Base-by-base conservation (phyloP, 2,797 vertebrate species). In the Enteromius trimaculatus region DNA sequence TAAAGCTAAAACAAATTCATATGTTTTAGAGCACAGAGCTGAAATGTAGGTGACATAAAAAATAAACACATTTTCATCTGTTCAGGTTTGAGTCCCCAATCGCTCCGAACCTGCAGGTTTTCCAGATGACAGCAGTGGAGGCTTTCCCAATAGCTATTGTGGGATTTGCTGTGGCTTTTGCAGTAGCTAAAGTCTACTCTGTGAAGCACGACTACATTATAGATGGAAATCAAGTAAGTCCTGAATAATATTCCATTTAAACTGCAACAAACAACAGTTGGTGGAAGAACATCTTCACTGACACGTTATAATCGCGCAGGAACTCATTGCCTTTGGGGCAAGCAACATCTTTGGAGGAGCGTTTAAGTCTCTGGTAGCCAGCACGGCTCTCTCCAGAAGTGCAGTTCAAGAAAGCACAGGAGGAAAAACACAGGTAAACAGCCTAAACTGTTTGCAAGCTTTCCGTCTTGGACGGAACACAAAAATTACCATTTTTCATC, bases 391-490 rank as follows among this genome's bases (percentile, higher is more conserved):
- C n/a, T 98, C 98, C 55, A 96, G 98, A 90, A 97, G 95, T 0
- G 97, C 95, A 6, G 96, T 99, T 31, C 98, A 99, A 89, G 98
- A 98, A 88, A 99, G 97, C 89, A 97, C 97, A 0, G 98, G 98
- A n/a, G 97, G 98, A 0, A 99, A 99, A 93, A 99, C 97, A 0
- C 98, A 99, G 97, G 98, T 99, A 94, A 83, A 69, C 51, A 69
- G 39, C 65, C 60, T 21, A 53, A 75, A 39, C 9, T 37, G 21
- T 66, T 75, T 82, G 47, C 44, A 75, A 81, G 70, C 8, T 60
- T 62, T 49, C 26, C 34, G 26, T 6, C 26, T 17, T 66, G 44
- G 60, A 31, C 26, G n/a, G 3, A 51, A 51, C 58, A 37, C 29
- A 39, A 74, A 72, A 71, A 44, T 29, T n/a, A 5, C 29, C 0